A percentile compares a stretch with the other conserved stretches of the same genome.
These are phyloP conservation scores for Cryptomyrus ogoouensis DNA, from an alignment of 2,113 vertebrate genomes.

Conservation along the genomic window DNA sequence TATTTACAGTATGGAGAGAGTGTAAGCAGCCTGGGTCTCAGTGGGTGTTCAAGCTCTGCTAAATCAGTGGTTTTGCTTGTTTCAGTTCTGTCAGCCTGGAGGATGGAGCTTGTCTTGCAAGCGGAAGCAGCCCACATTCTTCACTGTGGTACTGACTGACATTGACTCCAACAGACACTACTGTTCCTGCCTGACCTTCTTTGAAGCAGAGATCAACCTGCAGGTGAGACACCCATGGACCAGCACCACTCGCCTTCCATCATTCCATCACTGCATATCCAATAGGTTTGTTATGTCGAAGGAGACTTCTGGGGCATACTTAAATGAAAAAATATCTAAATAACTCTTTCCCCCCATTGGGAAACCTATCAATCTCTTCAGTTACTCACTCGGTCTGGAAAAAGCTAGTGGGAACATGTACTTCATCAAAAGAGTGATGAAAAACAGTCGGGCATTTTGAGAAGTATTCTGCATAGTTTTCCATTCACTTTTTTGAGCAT, in stretches of 20 bases:
- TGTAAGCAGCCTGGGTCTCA: not conserved
- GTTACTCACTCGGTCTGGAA: not conserved
- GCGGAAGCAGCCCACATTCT: conserved; percentile 86
- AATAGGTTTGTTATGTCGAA: not conserved
- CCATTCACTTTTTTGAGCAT: not conserved
- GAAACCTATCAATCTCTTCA: not conserved
- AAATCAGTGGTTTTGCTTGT: conserved; percentile 9
- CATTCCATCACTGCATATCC: not conserved
- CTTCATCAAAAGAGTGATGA: not conserved
- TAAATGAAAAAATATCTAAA: not conserved
- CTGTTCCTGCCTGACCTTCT: conserved; percentile 94
- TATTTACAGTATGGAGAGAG: not conserved
- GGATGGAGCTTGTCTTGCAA: conserved; percentile 90
- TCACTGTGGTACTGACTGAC: conserved; percentile 93
- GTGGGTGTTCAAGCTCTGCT: not conserved
- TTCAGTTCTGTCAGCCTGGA: conserved; percentile 92
- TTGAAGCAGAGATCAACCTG: conserved; percentile 91
- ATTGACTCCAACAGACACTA: conserved; percentile 96
- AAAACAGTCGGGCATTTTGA: not conserved
- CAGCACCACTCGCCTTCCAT: not conserved
- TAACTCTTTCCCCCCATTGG: not conserved
- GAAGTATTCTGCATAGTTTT: not conserved
- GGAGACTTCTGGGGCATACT: not conserved
- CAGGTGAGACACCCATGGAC: conserved; percentile 66
- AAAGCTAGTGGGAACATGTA: not conserved